Conservation (phyloP, 2,113 vertebrate species). For the Xiphophorus hellerii region DNA sequence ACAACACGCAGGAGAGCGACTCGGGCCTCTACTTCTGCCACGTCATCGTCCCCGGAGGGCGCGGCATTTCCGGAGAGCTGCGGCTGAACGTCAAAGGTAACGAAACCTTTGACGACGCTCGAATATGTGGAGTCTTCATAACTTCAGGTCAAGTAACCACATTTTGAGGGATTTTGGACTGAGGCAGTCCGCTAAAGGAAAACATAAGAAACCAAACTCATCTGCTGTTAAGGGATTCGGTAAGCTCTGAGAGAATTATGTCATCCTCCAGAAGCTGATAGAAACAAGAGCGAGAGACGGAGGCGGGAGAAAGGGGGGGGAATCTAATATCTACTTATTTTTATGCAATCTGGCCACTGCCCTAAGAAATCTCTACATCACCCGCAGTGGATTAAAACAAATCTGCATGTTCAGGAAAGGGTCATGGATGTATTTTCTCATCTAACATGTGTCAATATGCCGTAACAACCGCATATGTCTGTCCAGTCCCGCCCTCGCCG, state of each 20-base stretch:
- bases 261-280: constrained; percentile 54
- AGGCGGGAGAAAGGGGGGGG: neutral
- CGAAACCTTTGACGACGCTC: neutral
- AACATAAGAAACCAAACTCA: constrained; percentile 34
- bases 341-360: constrained; percentile 11
- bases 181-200: constrained; percentile 8
- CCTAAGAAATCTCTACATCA: constrained; percentile 21
- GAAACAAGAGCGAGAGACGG: constrained; percentile 3
- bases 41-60: constrained; percentile 79
- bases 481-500: constrained; percentile 86
- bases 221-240: constrained; percentile 42
- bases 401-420: constrained; percentile 25
- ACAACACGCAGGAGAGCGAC: constrained; percentile 84
- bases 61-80: constrained; percentile 65
- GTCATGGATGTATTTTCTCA: constrained; percentile 13
- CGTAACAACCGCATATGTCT: constrained; percentile 4
- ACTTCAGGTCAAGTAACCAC: constrained; percentile 1
- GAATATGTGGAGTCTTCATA: neutral
- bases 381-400: constrained; percentile 45
- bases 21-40: constrained; percentile 86
- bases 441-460: constrained; percentile 12
- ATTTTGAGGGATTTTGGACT: constrained; percentile 31
- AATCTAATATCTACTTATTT: constrained; percentile 21
- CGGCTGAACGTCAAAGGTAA: constrained; percentile 87
- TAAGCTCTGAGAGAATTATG: constrained; percentile 32